phyloP scores from a whole-genome alignment of 2,797 vertebrate genomes.

The Mormyrops boulengeri region DNA sequence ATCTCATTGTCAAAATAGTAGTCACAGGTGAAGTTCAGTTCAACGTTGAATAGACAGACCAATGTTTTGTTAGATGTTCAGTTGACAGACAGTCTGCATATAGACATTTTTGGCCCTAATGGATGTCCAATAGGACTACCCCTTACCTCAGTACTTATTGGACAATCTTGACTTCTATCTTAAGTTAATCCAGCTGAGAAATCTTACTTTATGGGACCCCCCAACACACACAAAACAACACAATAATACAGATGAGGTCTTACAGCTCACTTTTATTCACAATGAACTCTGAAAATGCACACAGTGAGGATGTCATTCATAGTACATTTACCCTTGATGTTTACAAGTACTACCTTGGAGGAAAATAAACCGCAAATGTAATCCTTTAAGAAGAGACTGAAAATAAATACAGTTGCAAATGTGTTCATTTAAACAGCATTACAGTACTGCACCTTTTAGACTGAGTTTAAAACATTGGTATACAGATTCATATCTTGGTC shows the following conservation, averaged over 20 bases:
- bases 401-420: neutral
- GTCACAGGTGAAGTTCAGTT: neutral
- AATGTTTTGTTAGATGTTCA: neutral
- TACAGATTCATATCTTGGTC: neutral
- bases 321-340: neutral
- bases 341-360: neutral
- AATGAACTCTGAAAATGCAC: constrained; percentile 13
- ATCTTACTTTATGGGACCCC: neutral
- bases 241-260: neutral
- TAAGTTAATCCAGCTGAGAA: neutral
- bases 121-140: neutral
- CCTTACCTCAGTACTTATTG: neutral
- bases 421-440: neutral
- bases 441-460: neutral
- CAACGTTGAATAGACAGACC: neutral
- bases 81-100: neutral
- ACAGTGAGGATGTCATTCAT: neutral
- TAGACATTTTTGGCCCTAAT: neutral
- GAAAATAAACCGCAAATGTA: neutral
- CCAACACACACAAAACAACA: neutral
- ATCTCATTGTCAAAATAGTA: neutral
- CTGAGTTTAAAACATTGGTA: neutral
- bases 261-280: constrained; percentile 22
- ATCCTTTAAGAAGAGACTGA: neutral
- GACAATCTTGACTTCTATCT: neutral